Evolutionary conservation across 2,797 vertebrate species (phyloP).

Genomic region (Pipistrellus pipistrellus): DNA sequence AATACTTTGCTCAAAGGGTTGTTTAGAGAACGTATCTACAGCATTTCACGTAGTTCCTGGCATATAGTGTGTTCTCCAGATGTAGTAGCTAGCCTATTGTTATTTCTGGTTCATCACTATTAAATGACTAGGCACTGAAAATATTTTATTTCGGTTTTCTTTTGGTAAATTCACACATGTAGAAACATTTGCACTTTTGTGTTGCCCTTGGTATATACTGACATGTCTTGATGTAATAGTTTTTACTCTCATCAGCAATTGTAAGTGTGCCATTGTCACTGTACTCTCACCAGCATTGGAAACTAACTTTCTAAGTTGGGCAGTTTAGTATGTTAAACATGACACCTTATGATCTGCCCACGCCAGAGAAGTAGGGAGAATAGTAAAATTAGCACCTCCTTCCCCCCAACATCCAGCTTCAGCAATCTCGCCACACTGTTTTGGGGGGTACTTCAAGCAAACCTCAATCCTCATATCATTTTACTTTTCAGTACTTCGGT

Average conservation of each 20-base stretch:
- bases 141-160: conserved; percentile 48
- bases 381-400: not conserved
- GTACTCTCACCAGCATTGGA: not conserved
- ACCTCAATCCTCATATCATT: not conserved
- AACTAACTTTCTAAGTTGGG: conserved; percentile 40
- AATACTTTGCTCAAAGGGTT: not conserved
- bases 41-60: not conserved
- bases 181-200: not conserved
- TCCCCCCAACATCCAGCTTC: not conserved
- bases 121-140: not conserved
- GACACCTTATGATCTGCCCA: conserved; percentile 30
- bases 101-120: conserved; percentile 19
- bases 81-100: not conserved
- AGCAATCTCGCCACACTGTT: not conserved
- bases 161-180: not conserved
- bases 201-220: not conserved
- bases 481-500: not conserved
- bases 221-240: not conserved
- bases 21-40: not conserved
- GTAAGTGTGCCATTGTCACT: not conserved
- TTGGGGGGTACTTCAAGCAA: not conserved
- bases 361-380: not conserved
- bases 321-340: conserved; percentile 25
- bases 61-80: not conserved
- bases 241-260: not conserved